A percentile compares a stretch with the other conserved stretches of the same genome.
phyloP scores from a whole-genome alignment of 2,797 vertebrate genomes.

The Hipposideros larvatus region DNA sequence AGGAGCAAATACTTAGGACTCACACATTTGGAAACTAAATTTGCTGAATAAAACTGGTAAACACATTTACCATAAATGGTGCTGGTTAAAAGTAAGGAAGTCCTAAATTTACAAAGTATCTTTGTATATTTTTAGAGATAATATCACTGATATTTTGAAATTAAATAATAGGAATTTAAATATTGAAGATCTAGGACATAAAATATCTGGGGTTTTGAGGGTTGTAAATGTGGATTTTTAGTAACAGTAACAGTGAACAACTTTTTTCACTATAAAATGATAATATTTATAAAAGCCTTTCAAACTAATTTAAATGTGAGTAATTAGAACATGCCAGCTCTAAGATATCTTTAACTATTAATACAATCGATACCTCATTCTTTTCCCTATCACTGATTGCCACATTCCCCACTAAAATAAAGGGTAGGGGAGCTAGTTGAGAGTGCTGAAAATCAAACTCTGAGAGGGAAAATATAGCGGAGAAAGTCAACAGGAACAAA shows the following conservation, averaged over 20 bases:
- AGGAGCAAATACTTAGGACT: slow-evolving; percentile 15
- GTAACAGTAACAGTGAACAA: not conserved
- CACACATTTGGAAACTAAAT: slow-evolving; percentile 5
- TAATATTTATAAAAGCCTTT: slow-evolving; percentile 64
- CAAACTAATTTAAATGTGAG: slow-evolving; percentile 17
- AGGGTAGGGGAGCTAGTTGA: not conserved
- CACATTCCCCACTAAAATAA: not conserved
- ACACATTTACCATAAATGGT: not conserved
- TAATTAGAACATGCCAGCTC: not conserved
- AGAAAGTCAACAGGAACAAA: slow-evolving; percentile 1
- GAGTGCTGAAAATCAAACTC: not conserved
- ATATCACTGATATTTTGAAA: slow-evolving; percentile 35
- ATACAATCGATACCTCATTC: not conserved
- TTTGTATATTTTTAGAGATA: slow-evolving; percentile 16
- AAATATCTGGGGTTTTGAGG: slow-evolving; percentile 4
- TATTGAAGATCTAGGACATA: not conserved
- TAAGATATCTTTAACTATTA: not conserved
- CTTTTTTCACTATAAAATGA: slow-evolving; percentile 61
- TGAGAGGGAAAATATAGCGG: not conserved
- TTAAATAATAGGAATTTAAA: slow-evolving; percentile 47
- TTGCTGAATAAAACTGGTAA: slow-evolving; percentile 35
- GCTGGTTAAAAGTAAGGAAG: not conserved
- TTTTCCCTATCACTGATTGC: not conserved
- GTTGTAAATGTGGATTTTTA: not conserved
- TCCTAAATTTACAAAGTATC: slow-evolving; percentile 11